Percentiles rank a stretch among this genome's conserved stretches.
phyloP scores from a whole-genome alignment of 2,113 vertebrate species.

The Zosterops borbonicus region DNA sequence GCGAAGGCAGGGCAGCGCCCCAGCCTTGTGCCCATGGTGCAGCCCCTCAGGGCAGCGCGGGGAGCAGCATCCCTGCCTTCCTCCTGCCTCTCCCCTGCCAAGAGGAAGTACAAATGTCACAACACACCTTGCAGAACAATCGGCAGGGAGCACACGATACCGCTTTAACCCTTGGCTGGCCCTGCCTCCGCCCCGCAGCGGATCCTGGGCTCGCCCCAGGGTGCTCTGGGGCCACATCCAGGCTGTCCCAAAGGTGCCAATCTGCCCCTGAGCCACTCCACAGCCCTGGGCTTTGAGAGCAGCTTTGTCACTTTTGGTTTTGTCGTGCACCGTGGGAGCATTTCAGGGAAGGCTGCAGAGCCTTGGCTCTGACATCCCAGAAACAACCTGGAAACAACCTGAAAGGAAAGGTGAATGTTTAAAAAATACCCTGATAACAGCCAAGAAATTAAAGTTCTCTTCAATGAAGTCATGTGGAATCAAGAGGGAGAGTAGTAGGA shows the following conservation, averaged over 20 bases:
- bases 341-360: neutral
- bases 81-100: slow-evolving; percentile 19
- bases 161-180: slow-evolving; percentile 48
- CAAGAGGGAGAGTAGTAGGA: no score
- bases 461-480: no score
- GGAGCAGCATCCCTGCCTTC: neutral
- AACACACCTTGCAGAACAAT: slow-evolving; percentile 58
- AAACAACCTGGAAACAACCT: neutral
- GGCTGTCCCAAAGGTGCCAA: neutral
- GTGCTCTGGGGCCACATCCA: rapidly evolving
- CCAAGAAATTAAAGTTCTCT: no score
- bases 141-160: slow-evolving; percentile 35
- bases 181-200: neutral
- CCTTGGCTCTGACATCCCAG: rapidly evolving
- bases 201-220: rapidly evolving
- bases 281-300: rapidly evolving
- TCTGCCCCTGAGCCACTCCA: neutral
- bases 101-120: slow-evolving; percentile 71
- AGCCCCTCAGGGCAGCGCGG: neutral
- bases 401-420: no score
- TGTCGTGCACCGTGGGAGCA: no score
- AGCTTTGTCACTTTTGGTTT: rapidly evolving
- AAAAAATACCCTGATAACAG: no score
- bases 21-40: neutral
- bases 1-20: slow-evolving; percentile 66